Evolutionary conservation across 2,113 vertebrate species (phyloP).

Genomic region (Engystomops pustulosus): DNA sequence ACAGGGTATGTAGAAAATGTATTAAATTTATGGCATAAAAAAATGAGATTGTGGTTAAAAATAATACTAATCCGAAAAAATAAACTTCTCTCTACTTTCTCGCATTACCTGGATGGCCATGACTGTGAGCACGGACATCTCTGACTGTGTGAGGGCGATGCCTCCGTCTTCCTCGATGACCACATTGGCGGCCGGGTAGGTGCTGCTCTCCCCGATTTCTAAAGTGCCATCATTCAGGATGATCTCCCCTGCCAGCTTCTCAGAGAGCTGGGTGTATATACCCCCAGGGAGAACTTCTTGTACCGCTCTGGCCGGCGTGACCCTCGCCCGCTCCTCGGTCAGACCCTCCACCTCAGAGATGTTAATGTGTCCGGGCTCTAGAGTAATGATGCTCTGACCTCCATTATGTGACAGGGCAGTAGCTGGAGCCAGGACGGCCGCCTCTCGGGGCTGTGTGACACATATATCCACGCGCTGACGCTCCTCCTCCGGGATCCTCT

Average conservation of each 20-base stretch:
- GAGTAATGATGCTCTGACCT: constrained; percentile 66
- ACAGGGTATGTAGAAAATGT: too few species aligned
- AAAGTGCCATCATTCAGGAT: constrained; percentile 74
- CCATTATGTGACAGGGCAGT: constrained; percentile 65
- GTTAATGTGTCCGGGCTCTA: constrained; percentile 71
- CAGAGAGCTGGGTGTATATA: constrained; percentile 66
- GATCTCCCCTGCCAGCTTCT: constrained; percentile 72
- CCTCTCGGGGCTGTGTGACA: constrained; percentile 64
- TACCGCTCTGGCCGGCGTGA: constrained; percentile 64
- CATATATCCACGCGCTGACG: constrained; percentile 77
- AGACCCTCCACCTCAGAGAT: constrained; percentile 79
- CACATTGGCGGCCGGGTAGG: constrained; percentile 73
- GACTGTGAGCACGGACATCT: constrained; percentile 77
- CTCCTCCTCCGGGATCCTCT: constrained; percentile 76
- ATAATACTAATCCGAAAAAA: too few species aligned
- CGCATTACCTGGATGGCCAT: constrained; percentile 72
- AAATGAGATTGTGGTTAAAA: too few species aligned
- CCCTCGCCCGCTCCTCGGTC: constrained; percentile 71
- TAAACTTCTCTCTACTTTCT: not conserved
- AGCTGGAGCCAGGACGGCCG: constrained; percentile 60
- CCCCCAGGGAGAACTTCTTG: constrained; percentile 73
- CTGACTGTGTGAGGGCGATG: constrained; percentile 68
- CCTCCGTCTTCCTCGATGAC: constrained; percentile 75
- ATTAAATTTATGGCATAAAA: too few species aligned
- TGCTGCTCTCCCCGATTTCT: constrained; percentile 71